A percentile compares a stretch with the other conserved stretches of the same genome.
Conservation (phyloP, 1,140 invertebrate species). For the Scaptomyza montana region DNA sequence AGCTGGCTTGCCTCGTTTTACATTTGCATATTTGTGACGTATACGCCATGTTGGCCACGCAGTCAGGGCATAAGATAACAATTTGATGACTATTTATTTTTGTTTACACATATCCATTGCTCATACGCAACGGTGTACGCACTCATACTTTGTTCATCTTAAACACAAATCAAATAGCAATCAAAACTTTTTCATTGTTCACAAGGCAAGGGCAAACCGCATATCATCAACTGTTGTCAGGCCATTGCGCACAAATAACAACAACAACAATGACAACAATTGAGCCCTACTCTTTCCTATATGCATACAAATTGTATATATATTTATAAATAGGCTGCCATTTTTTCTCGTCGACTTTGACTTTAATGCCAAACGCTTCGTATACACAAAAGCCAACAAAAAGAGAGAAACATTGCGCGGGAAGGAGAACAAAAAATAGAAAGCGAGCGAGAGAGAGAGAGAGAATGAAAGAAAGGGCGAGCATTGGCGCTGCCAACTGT, state of each 20-base stretch:
- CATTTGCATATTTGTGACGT: conserved; percentile 73
- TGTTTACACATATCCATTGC: conserved; percentile 34
- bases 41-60: conserved; percentile 44
- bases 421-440: background rate
- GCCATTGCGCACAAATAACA: conserved; percentile 43
- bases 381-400: conserved; percentile 61
- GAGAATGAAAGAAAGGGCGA: conserved; percentile 1
- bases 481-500: background rate
- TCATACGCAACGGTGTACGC: conserved; percentile 60
- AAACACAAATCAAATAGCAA: conserved; percentile 79
- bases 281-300: conserved; percentile 17
- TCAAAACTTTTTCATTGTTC: conserved; percentile 79
- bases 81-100: conserved; percentile 43
- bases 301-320: conserved; percentile 4
- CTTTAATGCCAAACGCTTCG: conserved; percentile 68
- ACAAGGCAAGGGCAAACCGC: conserved; percentile 63
- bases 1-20: conserved; percentile 39
- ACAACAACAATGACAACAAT: conserved; percentile 8
- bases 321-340: conserved; percentile 72
- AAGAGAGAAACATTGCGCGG: conserved; percentile 2
- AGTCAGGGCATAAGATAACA: conserved; percentile 37
- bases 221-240: conserved; percentile 63
- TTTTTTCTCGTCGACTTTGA: conserved; percentile 61
- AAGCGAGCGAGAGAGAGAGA: background rate
- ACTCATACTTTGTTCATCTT: conserved; percentile 44